Base-by-base conservation (phyloP, 2,888 invertebrate genomes). In the Sinotaia quadrata region DNA sequence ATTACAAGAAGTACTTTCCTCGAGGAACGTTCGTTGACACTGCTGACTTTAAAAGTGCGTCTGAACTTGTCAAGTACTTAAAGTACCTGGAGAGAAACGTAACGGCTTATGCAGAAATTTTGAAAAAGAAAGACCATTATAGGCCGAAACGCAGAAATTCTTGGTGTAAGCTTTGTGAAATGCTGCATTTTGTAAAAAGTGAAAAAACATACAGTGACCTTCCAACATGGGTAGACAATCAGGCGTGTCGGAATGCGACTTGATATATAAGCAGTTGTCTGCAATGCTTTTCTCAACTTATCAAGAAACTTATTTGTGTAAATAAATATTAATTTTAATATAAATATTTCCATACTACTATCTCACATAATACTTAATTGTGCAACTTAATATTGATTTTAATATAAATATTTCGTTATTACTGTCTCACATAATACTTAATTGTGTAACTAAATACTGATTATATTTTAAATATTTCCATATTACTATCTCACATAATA, bases 21-120 rank as follows among this genome's bases (percentile, higher is more conserved):
- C 54, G 52, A 1, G 58, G 56, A 29, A 67, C 69, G 27, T 52
- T 62, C 24, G 54, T 72, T n/a, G 62, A 69, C 47, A 31, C 67
- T 2, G 52, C 56, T 21, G 29, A 72, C 21, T 72, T 72, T 49
- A 12, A 57, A 10, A 54, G 66, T 18, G 59, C 69, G 0, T 12
- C 52, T n/a, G 34, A 21, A 1, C 49, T 72, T 21, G 72, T 67
- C 2, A 12, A 52, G 24, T 34, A 63, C 52, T 54, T 72, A 41
- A 31, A 52, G 12, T 0, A 15, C 1, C 51, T 72, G 37, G 67
- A 49, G 51, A 51, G 24, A 33, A 51, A 62, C 24, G 36, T 51
- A 2, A 5, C 10, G 2, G 18, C 51, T 51, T 62, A 62, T 51
- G 34, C 62, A 5, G 27, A 2, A 24, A 49, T 62, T 47, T 36